These are phyloP conservation scores for Amphipyra berbera DNA, from an alignment of 2,888 invertebrate genomes.

Conservation along the genomic window DNA sequence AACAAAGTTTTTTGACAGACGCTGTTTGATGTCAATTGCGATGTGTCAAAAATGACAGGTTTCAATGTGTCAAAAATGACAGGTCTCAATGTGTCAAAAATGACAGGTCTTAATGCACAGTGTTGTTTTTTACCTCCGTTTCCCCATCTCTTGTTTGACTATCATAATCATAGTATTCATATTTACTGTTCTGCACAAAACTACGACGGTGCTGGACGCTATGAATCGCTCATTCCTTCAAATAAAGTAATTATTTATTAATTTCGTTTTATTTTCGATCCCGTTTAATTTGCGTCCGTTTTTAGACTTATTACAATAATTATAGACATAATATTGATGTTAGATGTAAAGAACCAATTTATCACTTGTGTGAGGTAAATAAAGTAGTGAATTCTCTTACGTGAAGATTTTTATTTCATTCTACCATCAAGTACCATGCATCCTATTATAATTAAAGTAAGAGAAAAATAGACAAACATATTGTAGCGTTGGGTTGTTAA, in stretches of 20 bases:
- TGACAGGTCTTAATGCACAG: constrained; percentile 32
- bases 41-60: constrained; percentile 36
- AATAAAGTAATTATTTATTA: constrained; percentile 60
- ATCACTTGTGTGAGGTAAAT: constrained; percentile 74
- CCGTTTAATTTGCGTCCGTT: constrained; percentile 18
- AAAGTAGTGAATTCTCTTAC: constrained; percentile 63
- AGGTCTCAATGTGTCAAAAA: constrained; percentile 32
- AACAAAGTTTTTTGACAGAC: constrained; percentile 3
- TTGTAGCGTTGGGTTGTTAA: not conserved
- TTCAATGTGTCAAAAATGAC: constrained; percentile 34
- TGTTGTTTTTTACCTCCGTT: constrained; percentile 17
- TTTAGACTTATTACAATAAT: constrained; percentile 56
- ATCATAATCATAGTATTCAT: constrained; percentile 2
- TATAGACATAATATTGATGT: constrained; percentile 73
- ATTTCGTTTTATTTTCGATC: constrained; percentile 46
- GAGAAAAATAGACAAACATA: no score
- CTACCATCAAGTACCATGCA: no score
- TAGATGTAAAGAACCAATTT: constrained; percentile 72
- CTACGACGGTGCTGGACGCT: constrained; percentile 61
- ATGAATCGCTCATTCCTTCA: constrained; percentile 61
- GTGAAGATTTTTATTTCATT: constrained; percentile 32
- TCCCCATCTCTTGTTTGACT: constrained; percentile 16
- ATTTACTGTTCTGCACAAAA: constrained; percentile 64
- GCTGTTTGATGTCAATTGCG: constrained; percentile 3
- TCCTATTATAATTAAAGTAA: no score